Evolutionary conservation across 2,113 vertebrate species (phyloP).

Genomic region (Python bivittatus): DNA sequence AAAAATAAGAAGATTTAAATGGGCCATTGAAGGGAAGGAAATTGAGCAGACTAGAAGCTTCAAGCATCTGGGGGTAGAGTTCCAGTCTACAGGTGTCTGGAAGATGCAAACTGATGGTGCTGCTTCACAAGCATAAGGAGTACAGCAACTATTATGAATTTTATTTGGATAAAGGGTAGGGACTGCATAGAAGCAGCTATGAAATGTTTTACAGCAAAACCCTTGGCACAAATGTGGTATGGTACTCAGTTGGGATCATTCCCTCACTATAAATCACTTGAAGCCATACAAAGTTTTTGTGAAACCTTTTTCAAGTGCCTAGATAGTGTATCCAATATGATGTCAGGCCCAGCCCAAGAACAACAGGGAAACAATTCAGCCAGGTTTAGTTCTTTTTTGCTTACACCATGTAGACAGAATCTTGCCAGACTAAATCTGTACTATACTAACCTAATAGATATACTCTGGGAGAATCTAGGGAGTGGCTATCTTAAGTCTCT

Average conservation of each 20-base stretch:
- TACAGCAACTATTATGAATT: background rate
- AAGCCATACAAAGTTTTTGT: background rate
- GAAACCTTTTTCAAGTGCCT: background rate
- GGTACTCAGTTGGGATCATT: background rate
- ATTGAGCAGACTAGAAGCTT: background rate
- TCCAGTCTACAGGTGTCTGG: background rate
- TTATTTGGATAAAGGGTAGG: background rate
- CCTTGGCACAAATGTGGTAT: background rate
- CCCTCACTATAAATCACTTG: background rate
- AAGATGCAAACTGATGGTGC: background rate
- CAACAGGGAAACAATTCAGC: too few species aligned
- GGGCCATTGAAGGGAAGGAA: background rate
- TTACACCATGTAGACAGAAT: too few species aligned
- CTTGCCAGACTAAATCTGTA: too few species aligned
- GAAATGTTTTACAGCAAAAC: background rate
- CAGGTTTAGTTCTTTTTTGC: too few species aligned
- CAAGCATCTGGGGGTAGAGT: background rate
- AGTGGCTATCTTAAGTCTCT: too few species aligned
- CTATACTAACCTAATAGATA: too few species aligned
- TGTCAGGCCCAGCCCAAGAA: too few species aligned
- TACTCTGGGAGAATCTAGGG: too few species aligned
- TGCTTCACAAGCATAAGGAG: background rate
- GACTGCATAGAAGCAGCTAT: background rate
- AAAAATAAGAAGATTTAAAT: background rate
- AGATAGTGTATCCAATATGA: background rate